Percentiles rank a stretch among this genome's conserved stretches.
Conservation (phyloP, 2,113 vertebrate genomes). For the Rhombomys opimus region DNA sequence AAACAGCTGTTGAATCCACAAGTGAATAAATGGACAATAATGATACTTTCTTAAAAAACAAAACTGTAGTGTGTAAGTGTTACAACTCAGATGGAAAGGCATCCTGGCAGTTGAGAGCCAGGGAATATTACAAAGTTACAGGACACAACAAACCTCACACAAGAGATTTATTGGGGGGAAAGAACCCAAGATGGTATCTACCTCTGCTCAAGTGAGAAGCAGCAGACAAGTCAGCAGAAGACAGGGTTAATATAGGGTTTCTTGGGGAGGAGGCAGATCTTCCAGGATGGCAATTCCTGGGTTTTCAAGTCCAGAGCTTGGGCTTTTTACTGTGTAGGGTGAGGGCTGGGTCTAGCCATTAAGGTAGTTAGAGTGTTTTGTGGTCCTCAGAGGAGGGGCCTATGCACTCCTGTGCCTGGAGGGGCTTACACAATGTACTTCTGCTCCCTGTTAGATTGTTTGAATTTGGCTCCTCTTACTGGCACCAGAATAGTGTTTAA, state of each 20-base stretch:
- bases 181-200: background rate
- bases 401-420: background rate
- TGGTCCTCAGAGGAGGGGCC: background rate
- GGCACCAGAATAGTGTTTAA: conserved; percentile 21
- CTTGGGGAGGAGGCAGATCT: background rate
- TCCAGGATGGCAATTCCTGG: background rate
- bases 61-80: background rate
- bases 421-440: background rate
- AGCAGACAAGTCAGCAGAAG: background rate
- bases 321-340: background rate
- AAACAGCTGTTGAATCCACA: background rate
- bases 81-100: background rate
- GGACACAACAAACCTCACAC: background rate
- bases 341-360: background rate
- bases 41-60: conserved; percentile 51
- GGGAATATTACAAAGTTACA: background rate
- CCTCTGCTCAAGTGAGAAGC: background rate
- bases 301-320: background rate
- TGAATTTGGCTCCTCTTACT: conserved; percentile 57
- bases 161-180: background rate
- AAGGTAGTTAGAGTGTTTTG: background rate
- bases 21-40: conserved; percentile 5
- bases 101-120: background rate
- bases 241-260: background rate
- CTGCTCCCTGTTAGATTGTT: background rate